Evolutionary conservation across 2,113 vertebrate species (phyloP).

Genomic region (Cebidichthys violaceus): DNA sequence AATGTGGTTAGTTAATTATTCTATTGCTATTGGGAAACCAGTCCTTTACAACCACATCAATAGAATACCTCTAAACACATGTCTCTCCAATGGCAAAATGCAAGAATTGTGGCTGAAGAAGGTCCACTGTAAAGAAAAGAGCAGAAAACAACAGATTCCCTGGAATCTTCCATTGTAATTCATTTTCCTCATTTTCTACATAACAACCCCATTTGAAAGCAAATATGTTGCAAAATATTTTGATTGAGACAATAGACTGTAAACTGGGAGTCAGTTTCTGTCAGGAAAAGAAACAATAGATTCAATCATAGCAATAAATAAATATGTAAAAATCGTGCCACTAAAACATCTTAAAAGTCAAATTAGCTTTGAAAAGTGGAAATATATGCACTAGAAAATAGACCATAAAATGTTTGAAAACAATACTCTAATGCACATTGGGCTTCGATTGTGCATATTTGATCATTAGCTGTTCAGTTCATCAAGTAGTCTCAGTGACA

Average conservation of each 20-base stretch:
- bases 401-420: neutral
- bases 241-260: no score
- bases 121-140: neutral
- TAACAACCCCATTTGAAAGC: neutral
- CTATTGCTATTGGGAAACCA: neutral
- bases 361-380: neutral
- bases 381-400: neutral
- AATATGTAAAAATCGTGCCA: neutral
- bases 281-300: neutral
- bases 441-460: neutral
- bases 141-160: neutral
- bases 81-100: no score
- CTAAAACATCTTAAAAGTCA: neutral
- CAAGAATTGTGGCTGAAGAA: no score
- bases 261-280: neutral
- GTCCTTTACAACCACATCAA: neutral
- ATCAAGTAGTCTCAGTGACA: neutral
- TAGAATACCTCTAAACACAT: neutral
- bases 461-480: slow-evolving; percentile 8
- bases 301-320: neutral
- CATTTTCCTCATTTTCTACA: neutral
- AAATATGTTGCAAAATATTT: no score
- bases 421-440: neutral
- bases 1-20: neutral
- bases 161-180: neutral